Base-by-base conservation (phyloP, 2,113 vertebrate genomes). In the Onychostruthus taczanowskii region DNA sequence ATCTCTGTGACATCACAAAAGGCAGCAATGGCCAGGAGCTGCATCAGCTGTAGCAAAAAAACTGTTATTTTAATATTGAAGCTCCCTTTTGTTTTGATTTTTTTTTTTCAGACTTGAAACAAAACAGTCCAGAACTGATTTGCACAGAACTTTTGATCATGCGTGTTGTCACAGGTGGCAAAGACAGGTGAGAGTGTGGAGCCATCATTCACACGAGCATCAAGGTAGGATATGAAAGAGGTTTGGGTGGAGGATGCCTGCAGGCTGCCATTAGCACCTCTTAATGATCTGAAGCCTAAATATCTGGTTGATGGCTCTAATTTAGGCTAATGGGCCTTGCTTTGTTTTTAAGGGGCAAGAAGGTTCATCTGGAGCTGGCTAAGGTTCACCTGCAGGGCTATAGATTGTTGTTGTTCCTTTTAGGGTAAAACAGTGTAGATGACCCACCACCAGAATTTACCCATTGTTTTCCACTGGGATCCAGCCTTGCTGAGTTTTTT, bases 361-460 rank as follows among this genome's bases (percentile, higher is more conserved):
- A 47, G 97, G 97, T 62, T 97, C 97, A 7, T 97, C 97, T 62
- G 96, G 96, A 98, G 64, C 67, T 11, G 97, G 96, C 56, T 96
- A 83, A 80, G 98, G 98, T 98, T 98, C 91, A 98, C 95, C 17
- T 98, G 97, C 96, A 98, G 97, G 94, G 89, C 92, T 8, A 95
- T 92, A 8, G 39, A 37, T 97, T 97, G 33, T 94, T 85, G 7
- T n/a, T 78, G 9, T 6, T 83, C 26, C 17, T 92, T 74, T 9
- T 16, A 19, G 15, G 0, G 0, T 44, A 21, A 47, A 10, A 68
- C 9, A 46, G 26, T 55, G 28, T 23, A 41, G 37, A 26, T 52
- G 21, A 33, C 15, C 6, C 66, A 55, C 4, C 28, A 62, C 2
- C 55, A 49, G 30, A 27, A 7, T 73, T 75, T 69, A 16, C 5